A percentile compares a stretch with the other conserved stretches of the same genome.
These are phyloP conservation scores for Sander lucioperca DNA, from an alignment of 2,113 vertebrate species.

Conservation along the genomic window DNA sequence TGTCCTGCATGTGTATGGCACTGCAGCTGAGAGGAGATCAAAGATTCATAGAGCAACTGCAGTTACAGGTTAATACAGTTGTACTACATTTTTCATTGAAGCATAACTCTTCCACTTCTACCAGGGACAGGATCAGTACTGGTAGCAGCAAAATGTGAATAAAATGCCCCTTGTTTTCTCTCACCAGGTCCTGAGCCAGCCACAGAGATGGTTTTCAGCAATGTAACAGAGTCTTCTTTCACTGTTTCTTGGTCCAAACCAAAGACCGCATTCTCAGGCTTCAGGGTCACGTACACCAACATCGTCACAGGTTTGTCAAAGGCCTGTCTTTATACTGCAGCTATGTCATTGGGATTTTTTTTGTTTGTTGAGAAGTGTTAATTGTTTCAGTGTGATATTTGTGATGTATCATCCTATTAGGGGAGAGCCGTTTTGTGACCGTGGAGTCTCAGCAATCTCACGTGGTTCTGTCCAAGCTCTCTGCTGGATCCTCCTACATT, in stretches of 20 bases:
- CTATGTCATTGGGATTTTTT: not conserved
- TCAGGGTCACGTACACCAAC: constrained; percentile 82
- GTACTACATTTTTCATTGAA: not conserved
- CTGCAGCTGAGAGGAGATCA: constrained; percentile 58
- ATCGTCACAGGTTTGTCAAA: constrained; percentile 75
- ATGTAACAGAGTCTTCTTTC: constrained; percentile 83
- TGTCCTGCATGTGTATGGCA: constrained; percentile 71
- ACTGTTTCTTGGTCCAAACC: constrained; percentile 83
- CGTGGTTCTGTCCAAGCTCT: constrained; percentile 82
- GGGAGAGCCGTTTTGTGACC: constrained; percentile 82
- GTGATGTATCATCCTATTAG: constrained; percentile 70
- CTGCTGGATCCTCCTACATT: constrained; percentile 85
- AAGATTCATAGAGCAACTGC: constrained; percentile 75
- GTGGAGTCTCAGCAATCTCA: constrained; percentile 76
- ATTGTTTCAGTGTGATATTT: constrained; percentile 19
- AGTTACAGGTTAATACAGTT: constrained; percentile 74
- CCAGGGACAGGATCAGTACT: not conserved
- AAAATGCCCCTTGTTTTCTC: constrained; percentile 12
- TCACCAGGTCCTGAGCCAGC: constrained; percentile 82
- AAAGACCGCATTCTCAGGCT: constrained; percentile 74
- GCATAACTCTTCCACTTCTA: not conserved
- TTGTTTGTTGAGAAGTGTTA: not conserved
- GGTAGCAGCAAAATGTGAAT: not conserved
- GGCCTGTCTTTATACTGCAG: not conserved
- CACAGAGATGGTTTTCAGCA: constrained; percentile 81